These are phyloP conservation scores for Gambelia wislizenii DNA, from an alignment of 2,797 vertebrate species.

Conservation along the genomic window DNA sequence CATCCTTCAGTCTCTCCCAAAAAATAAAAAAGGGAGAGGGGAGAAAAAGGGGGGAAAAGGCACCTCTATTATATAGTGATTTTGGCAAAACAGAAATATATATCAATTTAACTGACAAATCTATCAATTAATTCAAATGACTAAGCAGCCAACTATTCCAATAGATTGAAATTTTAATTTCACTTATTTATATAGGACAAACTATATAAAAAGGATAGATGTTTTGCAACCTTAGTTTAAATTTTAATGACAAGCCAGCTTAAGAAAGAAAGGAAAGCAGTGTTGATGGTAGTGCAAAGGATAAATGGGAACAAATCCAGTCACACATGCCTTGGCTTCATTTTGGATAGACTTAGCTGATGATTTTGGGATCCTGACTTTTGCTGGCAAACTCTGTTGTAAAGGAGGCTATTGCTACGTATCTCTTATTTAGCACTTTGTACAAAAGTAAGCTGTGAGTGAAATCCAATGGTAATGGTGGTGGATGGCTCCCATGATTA, in stretches of 20 bases:
- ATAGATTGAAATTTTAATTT: background rate
- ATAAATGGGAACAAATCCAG: background rate
- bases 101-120: background rate
- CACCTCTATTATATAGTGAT: background rate
- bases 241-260: background rate
- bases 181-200: background rate
- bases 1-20: background rate
- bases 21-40: background rate
- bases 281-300: background rate
- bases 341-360: background rate
- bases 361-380: background rate
- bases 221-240: background rate
- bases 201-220: background rate
- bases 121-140: background rate
- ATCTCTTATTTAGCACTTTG: background rate
- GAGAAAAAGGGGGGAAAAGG: too few species aligned
- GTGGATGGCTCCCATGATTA: too few species aligned
- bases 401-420: background rate
- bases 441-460: background rate
- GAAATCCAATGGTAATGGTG: background rate
- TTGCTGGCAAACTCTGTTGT: too few species aligned
- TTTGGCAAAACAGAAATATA: background rate
- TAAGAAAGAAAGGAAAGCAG: background rate
- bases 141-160: too few species aligned
- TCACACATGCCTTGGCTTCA: background rate